Conservation (phyloP, 2,113 vertebrate genomes). For the Halichoerus grypus region DNA sequence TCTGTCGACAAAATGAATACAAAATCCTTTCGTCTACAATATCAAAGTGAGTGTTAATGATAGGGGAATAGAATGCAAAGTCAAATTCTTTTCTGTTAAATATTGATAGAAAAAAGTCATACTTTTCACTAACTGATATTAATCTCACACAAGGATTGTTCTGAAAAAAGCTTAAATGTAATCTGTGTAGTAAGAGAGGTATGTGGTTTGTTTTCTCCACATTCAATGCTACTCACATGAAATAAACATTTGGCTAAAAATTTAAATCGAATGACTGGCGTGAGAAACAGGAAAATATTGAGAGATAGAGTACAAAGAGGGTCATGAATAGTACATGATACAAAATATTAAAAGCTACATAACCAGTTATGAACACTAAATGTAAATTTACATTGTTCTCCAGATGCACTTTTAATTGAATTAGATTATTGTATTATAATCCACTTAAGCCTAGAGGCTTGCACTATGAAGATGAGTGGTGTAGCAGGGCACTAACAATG, state of each 20-base stretch:
- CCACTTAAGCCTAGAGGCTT: constrained; percentile 66
- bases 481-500: background rate
- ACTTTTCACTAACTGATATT: constrained; percentile 37
- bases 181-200: background rate
- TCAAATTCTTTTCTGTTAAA: constrained; percentile 80
- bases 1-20: constrained; percentile 81
- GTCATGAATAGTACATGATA: constrained; percentile 29
- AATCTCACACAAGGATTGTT: constrained; percentile 13
- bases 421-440: constrained; percentile 72
- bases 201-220: background rate
- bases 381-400: constrained; percentile 67
- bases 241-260: constrained; percentile 29
- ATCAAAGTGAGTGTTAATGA: constrained; percentile 82
- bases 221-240: background rate
- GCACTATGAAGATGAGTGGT: constrained; percentile 26
- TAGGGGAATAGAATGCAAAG: constrained; percentile 67
- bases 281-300: background rate
- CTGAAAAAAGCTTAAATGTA: background rate
- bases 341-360: constrained; percentile 48
- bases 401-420: constrained; percentile 76
- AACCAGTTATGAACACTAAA: constrained; percentile 56
- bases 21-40: constrained; percentile 82
- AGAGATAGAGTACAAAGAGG: background rate
- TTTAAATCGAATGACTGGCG: background rate
- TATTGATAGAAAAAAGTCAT: constrained; percentile 76